These are phyloP conservation scores for Cossypha niveicapilla DNA, from an alignment of 2,797 vertebrate species.

Conservation along the genomic window DNA sequence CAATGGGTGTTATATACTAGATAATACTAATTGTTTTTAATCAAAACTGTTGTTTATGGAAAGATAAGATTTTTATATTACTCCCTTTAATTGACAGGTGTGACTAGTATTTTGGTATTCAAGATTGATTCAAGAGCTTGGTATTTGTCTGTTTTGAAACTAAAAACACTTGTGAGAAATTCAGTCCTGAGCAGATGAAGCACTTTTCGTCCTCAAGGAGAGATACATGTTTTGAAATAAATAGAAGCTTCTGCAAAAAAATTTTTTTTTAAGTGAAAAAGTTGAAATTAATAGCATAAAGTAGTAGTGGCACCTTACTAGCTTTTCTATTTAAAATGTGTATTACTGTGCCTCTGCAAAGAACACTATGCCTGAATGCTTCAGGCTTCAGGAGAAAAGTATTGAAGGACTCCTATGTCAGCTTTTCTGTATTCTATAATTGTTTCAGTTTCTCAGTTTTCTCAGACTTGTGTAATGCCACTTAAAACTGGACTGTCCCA, in stretches of 20 bases:
- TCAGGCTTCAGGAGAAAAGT: neutral
- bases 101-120: neutral
- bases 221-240: neutral
- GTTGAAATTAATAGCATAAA: neutral
- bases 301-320: neutral
- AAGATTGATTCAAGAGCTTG: neutral
- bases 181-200: neutral
- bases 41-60: neutral
- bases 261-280: neutral
- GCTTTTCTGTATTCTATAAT: neutral
- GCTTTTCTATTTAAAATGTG: neutral
- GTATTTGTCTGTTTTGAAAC: neutral
- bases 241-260: neutral
- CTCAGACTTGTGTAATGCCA: neutral
- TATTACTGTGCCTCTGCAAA: neutral
- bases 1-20: neutral
- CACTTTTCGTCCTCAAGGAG: neutral
- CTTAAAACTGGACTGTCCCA: neutral
- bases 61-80: neutral
- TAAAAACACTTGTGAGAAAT: neutral
- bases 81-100: neutral
- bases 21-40: neutral
- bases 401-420: fast-evolving
- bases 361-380: neutral
- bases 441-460: neutral